A percentile compares a stretch with the other conserved stretches of the same genome.
Conservation (phyloP, 2,888 invertebrate genomes). For the Notodonta dromedarius region DNA sequence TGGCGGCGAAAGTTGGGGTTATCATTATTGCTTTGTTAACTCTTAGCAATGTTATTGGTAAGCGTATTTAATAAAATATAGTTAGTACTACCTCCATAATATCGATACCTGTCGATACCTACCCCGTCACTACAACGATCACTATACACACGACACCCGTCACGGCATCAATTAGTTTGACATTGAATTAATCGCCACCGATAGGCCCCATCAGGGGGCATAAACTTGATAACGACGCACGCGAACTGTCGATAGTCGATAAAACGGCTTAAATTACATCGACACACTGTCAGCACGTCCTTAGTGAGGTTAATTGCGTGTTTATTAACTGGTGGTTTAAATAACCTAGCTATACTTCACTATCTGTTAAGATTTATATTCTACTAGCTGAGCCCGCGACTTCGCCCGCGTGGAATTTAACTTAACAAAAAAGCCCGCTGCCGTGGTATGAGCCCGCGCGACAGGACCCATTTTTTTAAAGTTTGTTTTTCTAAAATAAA, state of each 20-base stretch:
- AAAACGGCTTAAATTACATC: constrained; percentile 67
- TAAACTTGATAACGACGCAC: constrained; percentile 69
- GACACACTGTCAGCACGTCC: constrained; percentile 51
- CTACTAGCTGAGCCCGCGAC: too few species aligned
- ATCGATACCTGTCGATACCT: too few species aligned
- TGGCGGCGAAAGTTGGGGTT: not conserved
- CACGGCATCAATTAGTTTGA: constrained; percentile 66
- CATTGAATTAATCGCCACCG: constrained; percentile 64
- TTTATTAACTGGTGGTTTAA: not conserved
- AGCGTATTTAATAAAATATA: not conserved
- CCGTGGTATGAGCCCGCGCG: too few species aligned
- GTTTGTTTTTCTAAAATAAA: too few species aligned
- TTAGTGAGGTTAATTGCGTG: constrained; percentile 1
- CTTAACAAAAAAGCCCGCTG: too few species aligned
- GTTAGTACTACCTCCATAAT: too few species aligned
- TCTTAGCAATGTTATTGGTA: constrained; percentile 1
- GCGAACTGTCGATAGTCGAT: constrained; percentile 70
- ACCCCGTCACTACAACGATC: not conserved
- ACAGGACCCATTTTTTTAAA: too few species aligned
- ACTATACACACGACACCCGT: constrained; percentile 18
- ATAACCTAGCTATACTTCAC: not conserved
- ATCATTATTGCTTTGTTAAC: not conserved
- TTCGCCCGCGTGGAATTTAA: too few species aligned
- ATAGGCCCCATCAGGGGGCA: constrained; percentile 60
- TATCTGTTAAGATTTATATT: too few species aligned